A percentile compares a stretch with the other conserved stretches of the same genome.
phyloP scores from a whole-genome alignment of 2,113 vertebrate genomes.

The Ranitomeya imitator region DNA sequence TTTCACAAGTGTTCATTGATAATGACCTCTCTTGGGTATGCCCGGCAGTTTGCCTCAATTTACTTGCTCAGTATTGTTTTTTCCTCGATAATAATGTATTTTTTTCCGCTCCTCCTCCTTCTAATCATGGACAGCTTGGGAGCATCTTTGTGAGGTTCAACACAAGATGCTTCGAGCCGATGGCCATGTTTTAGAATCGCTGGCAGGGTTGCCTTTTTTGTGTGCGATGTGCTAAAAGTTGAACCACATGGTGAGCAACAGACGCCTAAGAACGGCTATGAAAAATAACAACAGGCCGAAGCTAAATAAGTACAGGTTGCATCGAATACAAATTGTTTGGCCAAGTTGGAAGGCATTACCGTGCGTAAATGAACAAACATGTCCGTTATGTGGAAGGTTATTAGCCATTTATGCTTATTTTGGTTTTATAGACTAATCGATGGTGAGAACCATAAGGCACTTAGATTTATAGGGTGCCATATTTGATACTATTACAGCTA shows the following conservation, averaged over 20 bases:
- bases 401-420: background rate
- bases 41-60: slow-evolving; percentile 26
- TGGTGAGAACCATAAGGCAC: too few relatives aligned
- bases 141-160: slow-evolving; percentile 49
- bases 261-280: slow-evolving; percentile 25
- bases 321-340: slow-evolving; percentile 5
- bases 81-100: slow-evolving; percentile 4
- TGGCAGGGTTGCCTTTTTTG: slow-evolving; percentile 44
- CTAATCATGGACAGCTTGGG: slow-evolving; percentile 41
- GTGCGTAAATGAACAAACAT: slow-evolving; percentile 3
- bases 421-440: background rate
- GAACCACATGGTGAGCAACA: slow-evolving; percentile 46
- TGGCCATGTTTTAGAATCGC: slow-evolving; percentile 30
- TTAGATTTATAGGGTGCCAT: too few relatives aligned
- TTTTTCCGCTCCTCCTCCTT: slow-evolving; percentile 9
- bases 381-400: background rate
- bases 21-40: slow-evolving; percentile 47
- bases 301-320: slow-evolving; percentile 30
- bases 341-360: slow-evolving; percentile 9
- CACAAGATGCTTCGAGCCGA: slow-evolving; percentile 47
- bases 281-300: slow-evolving; percentile 46
- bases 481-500: too few relatives aligned
- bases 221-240: slow-evolving; percentile 13
- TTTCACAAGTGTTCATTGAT: slow-evolving; percentile 41
- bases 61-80: slow-evolving; percentile 4